Base-by-base conservation (phyloP, 1,140 invertebrate genomes). In the Cydia strobilella region DNA sequence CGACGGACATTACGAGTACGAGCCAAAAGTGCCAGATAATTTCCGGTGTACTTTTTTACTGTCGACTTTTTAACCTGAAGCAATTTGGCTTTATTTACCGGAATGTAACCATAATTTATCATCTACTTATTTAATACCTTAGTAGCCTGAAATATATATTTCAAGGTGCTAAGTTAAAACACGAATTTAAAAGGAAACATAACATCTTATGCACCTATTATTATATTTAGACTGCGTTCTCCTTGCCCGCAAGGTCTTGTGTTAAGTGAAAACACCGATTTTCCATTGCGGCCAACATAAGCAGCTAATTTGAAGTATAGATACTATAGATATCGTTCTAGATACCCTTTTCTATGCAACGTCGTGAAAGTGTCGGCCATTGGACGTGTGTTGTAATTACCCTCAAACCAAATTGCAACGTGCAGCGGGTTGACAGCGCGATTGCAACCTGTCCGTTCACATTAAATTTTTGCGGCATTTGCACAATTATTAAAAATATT, bases 311-410 rank as follows among this genome's bases (percentile, higher is more conserved):
- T 18, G 12, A 18, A 69, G 31, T 35, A 35, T 69, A 69, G 27
- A 35, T 69, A 69, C 42, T 35, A 35, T 69, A 69, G 27, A 35
- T 69, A 69, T 69, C 25, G 65, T 69, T 35, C 65, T 69, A 69
- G 65, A 69, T 69, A 69, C 65, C 65, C 31, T 69, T 39, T 69
- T 69, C 27, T 69, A 69, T 69, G 65, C 65, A 69, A 69, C 65
- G 65, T 18, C 65, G 65, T 69, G 65, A 69, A 69, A 69, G 65
- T 69, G 31, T 35, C 65, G 31, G 31, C 27, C 65, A 69, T 9
- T 39, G 54, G 65, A 69, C 65, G 65, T 69, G 65, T 69, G 65
- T 69, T 69, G 65, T 35, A 69, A 69, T 69, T 69, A 69, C 31
- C 65, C 65, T n/a, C 65, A 69, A 66, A 66, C 63, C 27, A 66